Percentiles rank a stretch among this genome's conserved stretches.
Conservation (phyloP, 2,113 vertebrate species). For the Tichodroma muraria region DNA sequence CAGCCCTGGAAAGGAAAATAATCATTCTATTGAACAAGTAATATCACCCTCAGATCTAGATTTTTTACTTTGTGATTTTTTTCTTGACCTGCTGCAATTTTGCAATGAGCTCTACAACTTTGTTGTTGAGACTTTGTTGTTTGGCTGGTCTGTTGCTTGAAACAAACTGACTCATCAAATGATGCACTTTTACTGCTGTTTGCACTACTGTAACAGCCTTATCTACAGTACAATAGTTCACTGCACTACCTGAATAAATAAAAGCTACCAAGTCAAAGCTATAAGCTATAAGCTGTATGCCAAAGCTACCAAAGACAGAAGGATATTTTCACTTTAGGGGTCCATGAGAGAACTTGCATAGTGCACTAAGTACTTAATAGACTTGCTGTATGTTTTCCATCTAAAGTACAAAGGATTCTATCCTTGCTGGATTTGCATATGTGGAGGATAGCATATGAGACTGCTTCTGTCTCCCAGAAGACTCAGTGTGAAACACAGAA, state of each 20-base stretch:
- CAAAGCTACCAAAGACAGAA: background rate
- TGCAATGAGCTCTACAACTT: background rate
- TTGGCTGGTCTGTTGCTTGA: conserved; percentile 16
- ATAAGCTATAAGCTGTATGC: background rate
- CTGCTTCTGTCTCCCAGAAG: background rate
- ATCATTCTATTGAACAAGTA: background rate
- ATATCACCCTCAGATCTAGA: background rate
- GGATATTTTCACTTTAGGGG: background rate
- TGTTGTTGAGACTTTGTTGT: too few species aligned
- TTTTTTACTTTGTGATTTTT: background rate
- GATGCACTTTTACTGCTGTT: conserved; percentile 40
- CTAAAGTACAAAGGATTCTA: background rate
- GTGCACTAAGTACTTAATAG: background rate
- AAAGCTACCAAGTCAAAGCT: background rate
- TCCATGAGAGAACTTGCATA: background rate
- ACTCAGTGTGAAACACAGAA: background rate
- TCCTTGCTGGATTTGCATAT: background rate
- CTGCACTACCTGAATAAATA: background rate
- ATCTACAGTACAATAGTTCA: conserved; percentile 39
- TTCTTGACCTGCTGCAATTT: conserved; percentile 5
- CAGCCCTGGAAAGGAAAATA: background rate
- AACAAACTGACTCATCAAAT: conserved; percentile 47
- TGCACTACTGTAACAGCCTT: background rate
- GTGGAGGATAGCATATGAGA: background rate
- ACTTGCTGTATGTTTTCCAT: background rate